A percentile compares a stretch with the other conserved stretches of the same genome.
Conservation (phyloP, 1,140 invertebrate species). For the Drosophila persimilis region DNA sequence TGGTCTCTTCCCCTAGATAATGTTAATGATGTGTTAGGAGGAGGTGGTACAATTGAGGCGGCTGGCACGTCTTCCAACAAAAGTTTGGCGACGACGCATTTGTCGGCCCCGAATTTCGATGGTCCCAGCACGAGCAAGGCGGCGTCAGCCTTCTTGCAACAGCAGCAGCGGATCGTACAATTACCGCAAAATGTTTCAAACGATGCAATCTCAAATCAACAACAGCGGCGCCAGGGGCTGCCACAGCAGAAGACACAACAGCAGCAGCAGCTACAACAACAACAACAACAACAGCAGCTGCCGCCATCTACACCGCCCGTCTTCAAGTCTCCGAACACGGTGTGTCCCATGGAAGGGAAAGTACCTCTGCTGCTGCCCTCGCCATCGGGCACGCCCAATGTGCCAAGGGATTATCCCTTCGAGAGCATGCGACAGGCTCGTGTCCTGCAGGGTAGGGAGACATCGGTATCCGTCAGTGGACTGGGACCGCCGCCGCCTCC, state of each 20-base stretch:
- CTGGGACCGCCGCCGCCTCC: conserved; percentile 66
- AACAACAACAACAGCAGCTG: conserved; percentile 39
- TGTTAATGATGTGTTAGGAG: conserved; percentile 51
- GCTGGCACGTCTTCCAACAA: conserved; percentile 77
- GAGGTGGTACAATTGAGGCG: conserved; percentile 65
- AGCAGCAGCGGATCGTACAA: conserved; percentile 49
- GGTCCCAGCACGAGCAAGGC: conserved; percentile 73
- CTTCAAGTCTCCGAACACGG: conserved; percentile 92
- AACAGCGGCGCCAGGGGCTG: conserved; percentile 58
- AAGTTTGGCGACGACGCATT: conserved; percentile 51
- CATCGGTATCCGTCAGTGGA: conserved; percentile 16
- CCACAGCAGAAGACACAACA: conserved; percentile 59
- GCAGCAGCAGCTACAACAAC: conserved; percentile 43
- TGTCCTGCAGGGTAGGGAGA: conserved; percentile 85
- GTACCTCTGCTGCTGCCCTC: conserved; percentile 84
- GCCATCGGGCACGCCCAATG: conserved; percentile 51
- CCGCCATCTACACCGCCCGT: conserved; percentile 80
- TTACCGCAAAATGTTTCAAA: conserved; percentile 52
- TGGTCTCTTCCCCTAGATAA: conserved; percentile 43
- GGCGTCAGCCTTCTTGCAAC: conserved; percentile 66
- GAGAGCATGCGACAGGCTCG: conserved; percentile 94
- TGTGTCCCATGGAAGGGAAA: conserved; percentile 90
- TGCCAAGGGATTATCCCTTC: conserved; percentile 88
- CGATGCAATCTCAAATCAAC: conserved; percentile 62
- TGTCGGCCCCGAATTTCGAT: conserved; percentile 56